phyloP scores from a whole-genome alignment of 2,797 vertebrate genomes.

The Gouania willdenowi region DNA sequence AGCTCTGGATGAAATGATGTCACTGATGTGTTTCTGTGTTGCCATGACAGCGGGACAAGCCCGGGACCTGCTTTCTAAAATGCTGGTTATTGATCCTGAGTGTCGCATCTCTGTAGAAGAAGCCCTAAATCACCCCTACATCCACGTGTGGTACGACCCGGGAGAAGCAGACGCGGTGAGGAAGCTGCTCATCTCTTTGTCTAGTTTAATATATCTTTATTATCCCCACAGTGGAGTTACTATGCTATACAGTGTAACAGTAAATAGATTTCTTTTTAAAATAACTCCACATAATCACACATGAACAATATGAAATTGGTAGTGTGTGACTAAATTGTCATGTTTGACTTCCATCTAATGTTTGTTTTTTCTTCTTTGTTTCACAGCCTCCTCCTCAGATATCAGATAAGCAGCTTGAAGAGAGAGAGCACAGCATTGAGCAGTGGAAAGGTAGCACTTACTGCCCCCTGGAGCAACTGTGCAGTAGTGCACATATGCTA shows the following conservation, averaged over 20 bases:
- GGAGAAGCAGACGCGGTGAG: conserved; percentile 93
- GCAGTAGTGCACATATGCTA: conserved; percentile 7
- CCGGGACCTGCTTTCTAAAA: conserved; percentile 94
- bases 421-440: conserved; percentile 93
- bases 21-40: conserved; percentile 32
- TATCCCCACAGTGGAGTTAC: too few relatives aligned
- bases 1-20: conserved; percentile 9
- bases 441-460: conserved; percentile 93
- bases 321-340: too few relatives aligned
- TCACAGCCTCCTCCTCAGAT: conserved; percentile 93
- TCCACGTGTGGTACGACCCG: conserved; percentile 95
- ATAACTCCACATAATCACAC: too few relatives aligned
- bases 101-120: conserved; percentile 94
- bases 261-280: too few relatives aligned
- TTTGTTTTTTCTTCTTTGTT: conserved; percentile 24
- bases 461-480: conserved; percentile 41
- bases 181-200: too few relatives aligned
- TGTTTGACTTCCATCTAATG: conserved; percentile 16
- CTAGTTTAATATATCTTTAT: too few relatives aligned
- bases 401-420: conserved; percentile 93
- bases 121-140: conserved; percentile 92
- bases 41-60: conserved; percentile 85
- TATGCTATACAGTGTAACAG: too few relatives aligned
- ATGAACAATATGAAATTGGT: too few relatives aligned
- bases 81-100: conserved; percentile 96